phyloP scores from a whole-genome alignment of 1,140 invertebrate genomes.

The Drosophila tani region DNA sequence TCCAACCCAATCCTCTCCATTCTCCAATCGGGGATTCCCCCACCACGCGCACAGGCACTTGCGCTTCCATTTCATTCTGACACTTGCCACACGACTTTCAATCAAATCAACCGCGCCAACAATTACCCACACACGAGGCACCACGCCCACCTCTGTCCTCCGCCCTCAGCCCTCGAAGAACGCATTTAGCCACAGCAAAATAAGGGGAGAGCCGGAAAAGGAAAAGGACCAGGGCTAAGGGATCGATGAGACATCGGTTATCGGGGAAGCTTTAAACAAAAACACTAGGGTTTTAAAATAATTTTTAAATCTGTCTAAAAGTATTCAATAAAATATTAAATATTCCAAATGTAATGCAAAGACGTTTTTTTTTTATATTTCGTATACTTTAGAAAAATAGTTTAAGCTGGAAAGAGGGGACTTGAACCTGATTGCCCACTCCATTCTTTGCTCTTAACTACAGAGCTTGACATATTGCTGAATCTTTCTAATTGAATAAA shows the following conservation, averaged over 20 bases:
- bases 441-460: not conserved
- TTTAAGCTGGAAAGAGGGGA: too few relatives aligned
- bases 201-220: conserved; percentile 57
- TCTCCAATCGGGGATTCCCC: conserved; percentile 7
- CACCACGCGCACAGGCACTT: conserved; percentile 29
- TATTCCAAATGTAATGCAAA: too few relatives aligned
- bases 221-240: conserved; percentile 36
- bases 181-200: conserved; percentile 59
- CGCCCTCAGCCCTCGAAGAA: conserved; percentile 21
- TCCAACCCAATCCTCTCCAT: conserved; percentile 1
- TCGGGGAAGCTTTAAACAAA: too few relatives aligned
- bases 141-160: conserved; percentile 28
- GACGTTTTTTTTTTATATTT: too few relatives aligned
- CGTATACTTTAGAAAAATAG: too few relatives aligned
- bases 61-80: conserved; percentile 32
- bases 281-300: not conserved
- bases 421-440: not conserved
- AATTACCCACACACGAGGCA: conserved; percentile 71
- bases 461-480: too few relatives aligned
- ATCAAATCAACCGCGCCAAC: conserved; percentile 75
- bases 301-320: too few relatives aligned
- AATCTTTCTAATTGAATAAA: not conserved
- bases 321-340: too few relatives aligned
- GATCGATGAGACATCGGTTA: too few relatives aligned
- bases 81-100: conserved; percentile 71